A percentile compares a stretch with the other conserved stretches of the same genome.
phyloP scores from a whole-genome alignment of 2,888 invertebrate genomes.

The Meganola albula region DNA sequence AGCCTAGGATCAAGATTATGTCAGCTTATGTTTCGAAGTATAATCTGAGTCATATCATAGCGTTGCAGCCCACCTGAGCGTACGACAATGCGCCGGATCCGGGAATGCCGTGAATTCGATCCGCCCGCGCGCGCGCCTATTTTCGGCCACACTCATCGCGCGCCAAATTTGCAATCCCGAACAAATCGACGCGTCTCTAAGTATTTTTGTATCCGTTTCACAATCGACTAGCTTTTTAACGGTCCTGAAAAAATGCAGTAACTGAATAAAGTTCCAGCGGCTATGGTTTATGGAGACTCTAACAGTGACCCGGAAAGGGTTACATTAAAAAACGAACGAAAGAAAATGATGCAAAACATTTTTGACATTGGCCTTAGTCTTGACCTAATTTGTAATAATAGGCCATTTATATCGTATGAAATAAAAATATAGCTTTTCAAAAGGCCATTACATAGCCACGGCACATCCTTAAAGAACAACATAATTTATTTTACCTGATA shows the following conservation, averaged over 20 bases:
- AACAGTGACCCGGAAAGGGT: too few species aligned
- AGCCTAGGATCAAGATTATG: too few species aligned
- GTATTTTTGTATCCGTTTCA: slow-evolving; percentile 73
- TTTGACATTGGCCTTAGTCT: slow-evolving; percentile 67
- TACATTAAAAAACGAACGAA: too few species aligned
- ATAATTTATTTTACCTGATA: too few species aligned
- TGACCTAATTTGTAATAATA: slow-evolving; percentile 43
- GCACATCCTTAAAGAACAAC: too few species aligned
- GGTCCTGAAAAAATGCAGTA: slow-evolving; percentile 9
- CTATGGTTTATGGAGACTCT: too few species aligned
- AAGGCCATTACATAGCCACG: too few species aligned
- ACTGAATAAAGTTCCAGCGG: too few species aligned
- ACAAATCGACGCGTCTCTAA: slow-evolving; percentile 66
- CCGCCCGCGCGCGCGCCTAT: slow-evolving; percentile 61
- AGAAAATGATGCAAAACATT: slow-evolving; percentile 40
- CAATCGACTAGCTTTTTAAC: slow-evolving; percentile 47
- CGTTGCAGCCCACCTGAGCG: slow-evolving; percentile 36
- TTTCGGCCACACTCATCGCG: slow-evolving; percentile 62
- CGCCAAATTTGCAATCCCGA: slow-evolving; percentile 76
- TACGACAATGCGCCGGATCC: slow-evolving; percentile 44
- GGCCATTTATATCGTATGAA: too few species aligned
- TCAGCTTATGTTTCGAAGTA: too few species aligned
- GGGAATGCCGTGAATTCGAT: slow-evolving; percentile 72
- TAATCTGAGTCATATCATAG: too few species aligned
- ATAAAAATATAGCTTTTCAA: too few species aligned